Percentiles rank a stretch among this genome's conserved stretches.
Evolutionary conservation across 2,888 invertebrate species (phyloP).

Genomic region (Nephrotoma flavescens): DNA sequence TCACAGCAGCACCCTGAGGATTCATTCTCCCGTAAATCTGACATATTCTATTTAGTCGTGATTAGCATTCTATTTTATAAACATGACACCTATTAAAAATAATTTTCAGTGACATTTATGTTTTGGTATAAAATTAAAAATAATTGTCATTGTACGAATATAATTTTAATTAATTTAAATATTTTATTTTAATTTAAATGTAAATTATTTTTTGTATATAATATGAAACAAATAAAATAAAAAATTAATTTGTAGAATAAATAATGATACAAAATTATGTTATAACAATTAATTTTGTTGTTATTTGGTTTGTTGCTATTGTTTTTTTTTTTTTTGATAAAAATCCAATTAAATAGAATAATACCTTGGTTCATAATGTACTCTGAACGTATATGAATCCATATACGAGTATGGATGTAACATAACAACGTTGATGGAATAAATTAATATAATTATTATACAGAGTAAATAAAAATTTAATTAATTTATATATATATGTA

Average conservation of each 20-base stretch:
- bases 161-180: not conserved
- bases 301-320: not conserved
- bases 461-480: not conserved
- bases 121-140: not conserved
- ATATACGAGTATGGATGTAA: not conserved
- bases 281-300: not conserved
- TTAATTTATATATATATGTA: not conserved
- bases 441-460: not conserved
- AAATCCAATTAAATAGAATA: not conserved
- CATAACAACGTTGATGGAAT: not conserved
- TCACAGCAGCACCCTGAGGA: too few species aligned
- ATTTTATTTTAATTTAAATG: not conserved
- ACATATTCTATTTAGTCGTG: too few species aligned
- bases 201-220: not conserved
- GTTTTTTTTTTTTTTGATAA: not conserved
- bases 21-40: too few species aligned
- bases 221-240: not conserved
- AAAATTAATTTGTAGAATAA: not conserved
- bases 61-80: too few species aligned
- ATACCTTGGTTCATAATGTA: not conserved
- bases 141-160: not conserved
- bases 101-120: not conserved
- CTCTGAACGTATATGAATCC: not conserved
- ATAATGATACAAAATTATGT: not conserved
- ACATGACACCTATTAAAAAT: too few species aligned